Evolutionary conservation across 2,888 invertebrate genomes (phyloP).

Genomic region (Agrochola lota): DNA sequence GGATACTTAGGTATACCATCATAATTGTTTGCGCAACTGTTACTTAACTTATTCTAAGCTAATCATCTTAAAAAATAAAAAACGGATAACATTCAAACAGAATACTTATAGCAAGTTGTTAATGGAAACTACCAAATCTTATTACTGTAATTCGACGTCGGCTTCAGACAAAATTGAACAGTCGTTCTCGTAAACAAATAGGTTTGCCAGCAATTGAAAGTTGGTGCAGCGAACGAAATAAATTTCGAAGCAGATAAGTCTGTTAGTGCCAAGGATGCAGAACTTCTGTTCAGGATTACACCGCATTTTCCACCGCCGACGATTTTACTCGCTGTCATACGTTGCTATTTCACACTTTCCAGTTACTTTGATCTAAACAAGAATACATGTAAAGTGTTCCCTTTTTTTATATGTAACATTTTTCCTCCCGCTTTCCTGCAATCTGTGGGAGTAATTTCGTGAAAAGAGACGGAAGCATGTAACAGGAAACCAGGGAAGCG

Average conservation of each 20-base stretch:
- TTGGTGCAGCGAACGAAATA: conserved; percentile 43
- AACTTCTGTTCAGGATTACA: conserved; percentile 31
- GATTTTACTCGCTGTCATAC: conserved; percentile 16
- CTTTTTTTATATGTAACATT: too few relatives aligned
- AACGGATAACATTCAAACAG: not conserved
- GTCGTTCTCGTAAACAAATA: conserved; percentile 42
- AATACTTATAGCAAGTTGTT: not conserved
- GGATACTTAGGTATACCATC: not conserved
- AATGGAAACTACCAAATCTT: not conserved
- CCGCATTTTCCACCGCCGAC: not conserved
- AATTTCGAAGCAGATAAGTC: conserved; percentile 35
- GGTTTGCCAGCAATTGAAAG: conserved; percentile 44
- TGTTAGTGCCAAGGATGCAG: conserved; percentile 23
- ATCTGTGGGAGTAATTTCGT: too few relatives aligned
- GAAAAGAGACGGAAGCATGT: too few relatives aligned
- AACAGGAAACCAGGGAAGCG: too few relatives aligned
- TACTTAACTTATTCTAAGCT: too few relatives aligned
- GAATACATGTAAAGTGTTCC: not conserved
- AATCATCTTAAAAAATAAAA: too few relatives aligned
- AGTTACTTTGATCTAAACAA: not conserved
- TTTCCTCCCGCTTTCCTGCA: too few relatives aligned
- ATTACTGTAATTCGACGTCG: not conserved
- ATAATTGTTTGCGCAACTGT: not conserved
- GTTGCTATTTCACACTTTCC: not conserved
- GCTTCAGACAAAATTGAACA: conserved; percentile 10